A percentile compares a stretch with the other conserved stretches of the same genome.
phyloP scores from a whole-genome alignment of 2,113 vertebrate species.

The zebrafish (Danio rerio) region DNA sequence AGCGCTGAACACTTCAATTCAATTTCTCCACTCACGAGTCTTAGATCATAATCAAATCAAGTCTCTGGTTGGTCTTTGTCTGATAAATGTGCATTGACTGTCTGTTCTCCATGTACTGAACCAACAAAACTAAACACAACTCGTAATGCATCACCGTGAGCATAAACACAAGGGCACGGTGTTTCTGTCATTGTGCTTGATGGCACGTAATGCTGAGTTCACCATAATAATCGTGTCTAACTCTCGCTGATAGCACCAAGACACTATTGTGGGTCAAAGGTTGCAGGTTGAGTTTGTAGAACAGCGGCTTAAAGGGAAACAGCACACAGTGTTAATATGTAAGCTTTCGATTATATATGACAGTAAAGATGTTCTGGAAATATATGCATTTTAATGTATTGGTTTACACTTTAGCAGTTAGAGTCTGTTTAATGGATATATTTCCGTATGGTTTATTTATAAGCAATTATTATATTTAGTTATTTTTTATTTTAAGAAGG shows the following conservation, averaged over 20 bases:
- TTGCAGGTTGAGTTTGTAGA: neutral
- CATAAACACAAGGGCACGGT: neutral
- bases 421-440: too few relatives aligned
- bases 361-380: neutral
- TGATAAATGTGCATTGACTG: slow-evolving; percentile 2
- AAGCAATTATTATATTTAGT: too few relatives aligned
- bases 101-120: neutral
- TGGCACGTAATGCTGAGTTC: neutral
- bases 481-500: too few relatives aligned
- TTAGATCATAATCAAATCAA: slow-evolving; percentile 5
- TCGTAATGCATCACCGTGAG: neutral
- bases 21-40: neutral
- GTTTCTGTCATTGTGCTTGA: neutral
- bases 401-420: too few relatives aligned
- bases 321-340: too few relatives aligned
- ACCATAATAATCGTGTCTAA: neutral
- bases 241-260: neutral
- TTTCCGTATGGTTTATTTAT: too few relatives aligned
- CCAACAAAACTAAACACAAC: neutral
- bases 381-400: too few relatives aligned
- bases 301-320: neutral
- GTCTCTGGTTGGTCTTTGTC: slow-evolving; percentile 2
- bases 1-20: neutral
- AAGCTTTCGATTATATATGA: neutral
- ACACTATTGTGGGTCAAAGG: neutral